phyloP scores from a whole-genome alignment of 1,140 invertebrate genomes.

The Hypothenemus hampei region DNA sequence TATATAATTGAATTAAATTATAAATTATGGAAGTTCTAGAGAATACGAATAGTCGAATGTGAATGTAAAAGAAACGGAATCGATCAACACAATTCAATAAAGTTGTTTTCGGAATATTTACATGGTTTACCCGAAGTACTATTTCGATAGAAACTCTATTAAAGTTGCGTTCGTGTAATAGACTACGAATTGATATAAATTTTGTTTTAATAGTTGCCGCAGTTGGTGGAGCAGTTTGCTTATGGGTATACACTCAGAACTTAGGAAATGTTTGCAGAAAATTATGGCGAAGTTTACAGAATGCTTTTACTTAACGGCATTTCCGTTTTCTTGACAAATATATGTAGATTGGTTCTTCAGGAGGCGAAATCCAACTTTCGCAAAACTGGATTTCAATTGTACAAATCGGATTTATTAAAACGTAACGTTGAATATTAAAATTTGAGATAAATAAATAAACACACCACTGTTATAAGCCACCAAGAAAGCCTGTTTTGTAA shows the following conservation, averaged over 20 bases:
- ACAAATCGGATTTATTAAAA: too few species aligned
- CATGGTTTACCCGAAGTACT: constrained; percentile 7
- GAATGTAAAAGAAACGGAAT: not conserved
- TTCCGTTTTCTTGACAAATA: not conserved
- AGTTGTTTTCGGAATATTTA: constrained; percentile 12
- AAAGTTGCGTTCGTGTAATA: constrained; percentile 16
- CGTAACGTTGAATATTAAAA: too few species aligned
- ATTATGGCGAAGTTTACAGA: not conserved
- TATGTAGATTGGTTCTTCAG: too few species aligned
- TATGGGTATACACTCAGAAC: constrained; percentile 5
- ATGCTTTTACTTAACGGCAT: constrained; percentile 7
- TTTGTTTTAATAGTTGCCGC: constrained; percentile 16
- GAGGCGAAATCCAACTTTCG: too few species aligned
- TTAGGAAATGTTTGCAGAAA: not conserved
- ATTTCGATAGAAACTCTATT: constrained; percentile 18
- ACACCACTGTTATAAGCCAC: too few species aligned
- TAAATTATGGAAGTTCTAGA: too few species aligned
- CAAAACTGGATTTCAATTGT: too few species aligned
- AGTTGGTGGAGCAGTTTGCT: constrained; percentile 15
- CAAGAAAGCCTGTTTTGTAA: too few species aligned
- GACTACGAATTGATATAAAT: constrained; percentile 17
- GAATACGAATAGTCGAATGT: too few species aligned
- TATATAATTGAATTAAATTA: too few species aligned
- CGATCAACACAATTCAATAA: constrained; percentile 1
- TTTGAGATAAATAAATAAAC: too few species aligned